A percentile compares a stretch with the other conserved stretches of the same genome.
Evolutionary conservation across 2,888 invertebrate species (phyloP).

Genomic region (Drosophila kanekoi): DNA sequence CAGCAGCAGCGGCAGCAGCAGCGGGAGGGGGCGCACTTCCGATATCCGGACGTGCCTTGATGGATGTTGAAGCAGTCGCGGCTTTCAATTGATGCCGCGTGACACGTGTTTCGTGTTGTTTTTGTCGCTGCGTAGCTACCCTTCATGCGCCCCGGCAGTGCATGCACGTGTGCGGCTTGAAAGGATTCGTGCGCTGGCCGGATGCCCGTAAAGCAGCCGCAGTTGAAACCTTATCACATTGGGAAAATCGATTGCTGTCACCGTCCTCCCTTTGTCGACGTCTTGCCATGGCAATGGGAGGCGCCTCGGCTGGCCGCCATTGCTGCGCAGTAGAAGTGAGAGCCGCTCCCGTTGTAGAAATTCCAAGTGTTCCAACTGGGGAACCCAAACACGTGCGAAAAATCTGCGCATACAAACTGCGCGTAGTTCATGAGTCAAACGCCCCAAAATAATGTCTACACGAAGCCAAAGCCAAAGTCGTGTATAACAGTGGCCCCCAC

Average conservation of each 20-base stretch:
- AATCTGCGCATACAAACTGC: constrained; percentile 43
- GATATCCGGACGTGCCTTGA: constrained; percentile 66
- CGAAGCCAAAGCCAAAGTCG: constrained; percentile 22
- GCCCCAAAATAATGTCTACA: constrained; percentile 60
- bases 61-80: constrained; percentile 55
- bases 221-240: constrained; percentile 69
- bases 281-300: constrained; percentile 53
- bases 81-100: constrained; percentile 67
- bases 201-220: constrained; percentile 63
- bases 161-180: constrained; percentile 69
- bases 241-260: constrained; percentile 73
- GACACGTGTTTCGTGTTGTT: constrained; percentile 66
- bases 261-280: background rate
- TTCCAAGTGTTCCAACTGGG: constrained; percentile 8
- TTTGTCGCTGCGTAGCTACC: constrained; percentile 44
- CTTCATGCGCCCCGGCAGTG: constrained; percentile 43
- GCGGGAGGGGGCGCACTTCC: constrained; percentile 54
- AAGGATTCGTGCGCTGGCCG: constrained; percentile 59
- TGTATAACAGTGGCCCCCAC: constrained; percentile 37
- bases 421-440: constrained; percentile 57
- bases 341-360: constrained; percentile 24
- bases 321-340: constrained; percentile 69
- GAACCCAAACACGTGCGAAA: constrained; percentile 50
- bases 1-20: constrained; percentile 6
- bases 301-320: constrained; percentile 65